Conservation (phyloP, 2,113 vertebrate genomes). For the Nesospiza acunhae region DNA sequence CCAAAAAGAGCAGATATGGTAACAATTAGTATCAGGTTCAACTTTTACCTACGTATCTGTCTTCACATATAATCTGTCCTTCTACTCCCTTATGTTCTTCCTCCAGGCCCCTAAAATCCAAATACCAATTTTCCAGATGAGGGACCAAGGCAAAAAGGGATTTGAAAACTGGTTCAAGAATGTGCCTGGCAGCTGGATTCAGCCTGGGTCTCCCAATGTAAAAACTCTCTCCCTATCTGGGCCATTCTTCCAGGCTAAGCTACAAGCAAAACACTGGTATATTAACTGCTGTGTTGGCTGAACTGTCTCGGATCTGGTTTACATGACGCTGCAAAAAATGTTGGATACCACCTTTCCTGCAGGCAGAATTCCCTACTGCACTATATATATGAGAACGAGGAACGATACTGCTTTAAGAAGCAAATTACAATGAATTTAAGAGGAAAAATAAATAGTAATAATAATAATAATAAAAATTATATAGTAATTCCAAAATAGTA, state of each 20-base stretch:
- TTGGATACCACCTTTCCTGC: not conserved
- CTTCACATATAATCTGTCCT: not conserved
- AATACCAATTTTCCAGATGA: slow-evolving; percentile 37
- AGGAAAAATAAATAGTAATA: not conserved
- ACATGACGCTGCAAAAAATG: not conserved
- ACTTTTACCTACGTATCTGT: not conserved
- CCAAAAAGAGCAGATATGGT: slow-evolving; percentile 8
- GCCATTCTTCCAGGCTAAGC: slow-evolving; percentile 3
- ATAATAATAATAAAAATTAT: too few relatives aligned
- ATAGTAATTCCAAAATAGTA: too few relatives aligned
- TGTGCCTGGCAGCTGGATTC: not conserved
- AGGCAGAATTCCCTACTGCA: not conserved
- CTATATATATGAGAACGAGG: not conserved
- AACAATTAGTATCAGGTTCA: slow-evolving; percentile 44
- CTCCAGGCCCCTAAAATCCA: not conserved
- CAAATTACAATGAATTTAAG: not conserved
- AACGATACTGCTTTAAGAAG: not conserved
- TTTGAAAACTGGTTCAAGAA: slow-evolving; percentile 37
- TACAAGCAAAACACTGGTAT: not conserved
- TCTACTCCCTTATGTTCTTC: not conserved
- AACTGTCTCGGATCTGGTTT: not conserved
- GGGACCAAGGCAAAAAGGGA: not conserved
- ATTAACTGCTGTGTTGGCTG: slow-evolving; percentile 23
- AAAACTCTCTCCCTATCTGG: not conserved
- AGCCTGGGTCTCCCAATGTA: not conserved